phyloP scores from a whole-genome alignment of 1,140 invertebrate genomes.

The Drosophila funebris region DNA sequence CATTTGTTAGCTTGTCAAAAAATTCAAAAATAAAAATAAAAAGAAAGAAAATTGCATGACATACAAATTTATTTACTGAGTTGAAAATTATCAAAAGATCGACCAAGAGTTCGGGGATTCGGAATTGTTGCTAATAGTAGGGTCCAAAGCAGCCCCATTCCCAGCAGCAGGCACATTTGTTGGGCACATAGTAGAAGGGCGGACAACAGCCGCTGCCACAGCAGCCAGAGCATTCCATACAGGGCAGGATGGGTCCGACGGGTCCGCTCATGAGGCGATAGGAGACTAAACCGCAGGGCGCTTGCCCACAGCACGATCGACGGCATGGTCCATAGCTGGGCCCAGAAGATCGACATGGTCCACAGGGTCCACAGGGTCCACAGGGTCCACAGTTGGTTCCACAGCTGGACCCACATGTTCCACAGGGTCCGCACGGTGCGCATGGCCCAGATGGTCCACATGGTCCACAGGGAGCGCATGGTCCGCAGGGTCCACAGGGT shows the following conservation, averaged over 20 bases:
- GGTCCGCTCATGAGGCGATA: slow-evolving; percentile 56
- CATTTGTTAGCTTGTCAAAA: slow-evolving; percentile 59
- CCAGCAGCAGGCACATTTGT: slow-evolving; percentile 54
- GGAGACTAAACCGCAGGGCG: slow-evolving; percentile 55
- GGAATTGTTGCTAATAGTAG: slow-evolving; percentile 39
- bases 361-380: neutral
- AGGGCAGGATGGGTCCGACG: slow-evolving; percentile 51
- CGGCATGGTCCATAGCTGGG: neutral
- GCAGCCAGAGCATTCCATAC: slow-evolving; percentile 45
- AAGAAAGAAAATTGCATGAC: too few species aligned
- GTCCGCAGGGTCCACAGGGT: neutral
- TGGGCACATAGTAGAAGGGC: slow-evolving; percentile 59
- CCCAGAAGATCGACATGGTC: too few species aligned
- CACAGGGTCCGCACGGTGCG: neutral
- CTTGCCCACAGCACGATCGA: slow-evolving; percentile 23
- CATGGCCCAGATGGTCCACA: neutral
- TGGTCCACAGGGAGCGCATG: neutral
- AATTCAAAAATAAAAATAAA: too few species aligned
- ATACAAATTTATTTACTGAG: slow-evolving; percentile 72
- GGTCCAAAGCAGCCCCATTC: slow-evolving; percentile 67
- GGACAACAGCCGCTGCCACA: slow-evolving; percentile 41
- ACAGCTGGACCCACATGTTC: neutral
- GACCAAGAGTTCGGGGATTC: neutral
- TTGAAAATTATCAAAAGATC: slow-evolving; percentile 55
- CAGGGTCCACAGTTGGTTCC: neutral